Base-by-base conservation (phyloP, 2,113 vertebrate species). In the Agelaius tricolor region DNA sequence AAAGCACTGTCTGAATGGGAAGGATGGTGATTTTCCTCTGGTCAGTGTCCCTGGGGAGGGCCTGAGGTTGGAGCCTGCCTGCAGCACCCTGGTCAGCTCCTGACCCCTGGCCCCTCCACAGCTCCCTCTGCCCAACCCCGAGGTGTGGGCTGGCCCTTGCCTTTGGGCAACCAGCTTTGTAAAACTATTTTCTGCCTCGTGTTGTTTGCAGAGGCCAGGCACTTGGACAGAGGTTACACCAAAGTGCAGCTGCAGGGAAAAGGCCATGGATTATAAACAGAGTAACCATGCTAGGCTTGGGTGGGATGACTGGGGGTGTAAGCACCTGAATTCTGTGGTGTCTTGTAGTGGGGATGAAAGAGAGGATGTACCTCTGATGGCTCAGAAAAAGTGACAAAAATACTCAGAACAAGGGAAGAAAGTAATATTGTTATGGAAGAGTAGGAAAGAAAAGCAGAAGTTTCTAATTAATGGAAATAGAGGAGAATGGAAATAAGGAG, bases 21-120 rank as follows among this genome's bases (percentile, higher is more conserved):
- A 54, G 21, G 58, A 1, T 5, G 63, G 5, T 46, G 35, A 4
- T 68, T 37, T 43, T 20, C 55, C 15, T 9, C 0, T 5, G 15
- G 1, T 18, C 4, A 0, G 49, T 4, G 49, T 19, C 39, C 35
- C 39, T 1, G 46, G 26, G 33, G 3, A 21, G 33, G 31, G 61
- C 61, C 15, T 0, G 7, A 17, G 35, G 31, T 4, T 13, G 33
- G 69, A 17, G 46, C 9, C 39, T 2, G 28, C 15, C 58, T 92
- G 89, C 89, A 96, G 95, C 83, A 94, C 92, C 92, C 41, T 90
- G 95, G 82, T 5, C 85, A 93, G 95, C 91, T 71, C 90, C 87
- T 26, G 12, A 4, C 62, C 69, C 78, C 30, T 1, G 28, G 28
- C 47, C 31, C 16, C 76, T 54, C 31, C 24, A 0, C 3, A 1